Conservation (phyloP, 1,140 invertebrate genomes). For the Sitophilus oryzae region DNA sequence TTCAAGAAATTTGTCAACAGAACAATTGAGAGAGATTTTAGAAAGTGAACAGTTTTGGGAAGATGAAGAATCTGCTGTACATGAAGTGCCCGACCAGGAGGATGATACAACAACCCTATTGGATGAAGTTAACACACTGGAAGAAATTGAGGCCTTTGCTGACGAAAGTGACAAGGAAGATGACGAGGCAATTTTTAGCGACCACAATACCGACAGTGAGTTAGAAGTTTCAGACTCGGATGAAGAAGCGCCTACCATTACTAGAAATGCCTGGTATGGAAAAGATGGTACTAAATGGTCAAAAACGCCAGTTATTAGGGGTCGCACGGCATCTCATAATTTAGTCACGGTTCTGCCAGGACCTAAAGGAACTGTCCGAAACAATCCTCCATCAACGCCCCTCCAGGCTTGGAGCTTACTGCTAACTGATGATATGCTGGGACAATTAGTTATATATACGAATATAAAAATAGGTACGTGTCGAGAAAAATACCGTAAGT, state of each 20-base stretch:
- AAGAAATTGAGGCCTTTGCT: constrained; percentile 1
- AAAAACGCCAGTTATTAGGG: too few relatives aligned
- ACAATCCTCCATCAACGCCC: too few relatives aligned
- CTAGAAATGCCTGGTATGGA: too few relatives aligned
- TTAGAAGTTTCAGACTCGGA: neutral
- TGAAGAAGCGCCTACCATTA: too few relatives aligned
- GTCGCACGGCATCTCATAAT: too few relatives aligned
- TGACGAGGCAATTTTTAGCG: constrained; percentile 1
- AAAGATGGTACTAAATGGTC: too few relatives aligned
- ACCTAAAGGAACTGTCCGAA: too few relatives aligned
- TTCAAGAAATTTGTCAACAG: neutral
- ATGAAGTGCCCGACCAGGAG: neutral
- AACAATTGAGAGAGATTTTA: constrained; percentile 2
- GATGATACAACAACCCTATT: neutral
- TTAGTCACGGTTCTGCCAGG: too few relatives aligned
- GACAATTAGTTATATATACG: too few relatives aligned
- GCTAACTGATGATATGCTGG: too few relatives aligned
- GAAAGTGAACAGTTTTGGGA: neutral
- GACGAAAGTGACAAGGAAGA: too few relatives aligned
- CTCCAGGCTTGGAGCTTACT: too few relatives aligned
- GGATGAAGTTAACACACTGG: neutral
- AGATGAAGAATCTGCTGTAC: neutral
- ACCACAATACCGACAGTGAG: constrained; percentile 1
- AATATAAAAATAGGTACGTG: neutral
- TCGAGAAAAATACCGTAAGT: neutral